These are phyloP conservation scores for Drosophila mimica DNA, from an alignment of 2,888 invertebrate species.

Conservation along the genomic window DNA sequence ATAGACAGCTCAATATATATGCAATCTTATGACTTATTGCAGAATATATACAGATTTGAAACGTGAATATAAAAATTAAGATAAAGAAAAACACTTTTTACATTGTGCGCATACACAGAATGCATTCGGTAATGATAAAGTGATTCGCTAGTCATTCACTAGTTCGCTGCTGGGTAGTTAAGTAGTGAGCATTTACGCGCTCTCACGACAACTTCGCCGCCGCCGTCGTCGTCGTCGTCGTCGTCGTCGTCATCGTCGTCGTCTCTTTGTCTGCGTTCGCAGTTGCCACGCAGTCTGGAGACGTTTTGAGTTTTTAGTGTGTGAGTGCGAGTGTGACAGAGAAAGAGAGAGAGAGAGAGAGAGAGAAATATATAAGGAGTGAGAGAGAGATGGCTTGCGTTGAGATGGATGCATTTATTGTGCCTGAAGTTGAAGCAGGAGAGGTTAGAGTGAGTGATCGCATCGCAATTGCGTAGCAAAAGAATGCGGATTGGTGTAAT, in stretches of 20 bases:
- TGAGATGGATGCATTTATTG: conserved; percentile 12
- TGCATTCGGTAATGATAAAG: background rate
- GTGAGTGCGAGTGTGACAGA: conserved; percentile 7
- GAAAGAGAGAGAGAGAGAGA: conserved; percentile 9
- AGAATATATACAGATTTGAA: background rate
- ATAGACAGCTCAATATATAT: background rate
- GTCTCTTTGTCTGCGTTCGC: conserved; percentile 46
- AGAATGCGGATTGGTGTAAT: conserved; percentile 62
- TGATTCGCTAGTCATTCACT: background rate
- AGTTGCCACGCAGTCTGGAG: conserved; percentile 69
- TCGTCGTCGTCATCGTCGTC: conserved; percentile 21
- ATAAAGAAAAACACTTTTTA: background rate
- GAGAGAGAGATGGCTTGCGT: conserved; percentile 28
- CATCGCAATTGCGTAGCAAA: conserved; percentile 56
- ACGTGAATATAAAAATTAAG: no score
- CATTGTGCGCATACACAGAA: background rate
- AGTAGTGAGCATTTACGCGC: conserved; percentile 17
- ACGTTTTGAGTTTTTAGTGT: background rate
- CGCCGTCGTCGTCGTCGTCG: background rate
- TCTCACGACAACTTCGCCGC: conserved; percentile 23
- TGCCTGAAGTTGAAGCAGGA: background rate
- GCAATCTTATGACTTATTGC: background rate
- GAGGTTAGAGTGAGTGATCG: conserved; percentile 25
- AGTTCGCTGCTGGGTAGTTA: conserved; percentile 3
- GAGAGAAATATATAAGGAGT: background rate